Conservation (phyloP, 2,888 invertebrate species). For the Sesia bembeciformis region DNA sequence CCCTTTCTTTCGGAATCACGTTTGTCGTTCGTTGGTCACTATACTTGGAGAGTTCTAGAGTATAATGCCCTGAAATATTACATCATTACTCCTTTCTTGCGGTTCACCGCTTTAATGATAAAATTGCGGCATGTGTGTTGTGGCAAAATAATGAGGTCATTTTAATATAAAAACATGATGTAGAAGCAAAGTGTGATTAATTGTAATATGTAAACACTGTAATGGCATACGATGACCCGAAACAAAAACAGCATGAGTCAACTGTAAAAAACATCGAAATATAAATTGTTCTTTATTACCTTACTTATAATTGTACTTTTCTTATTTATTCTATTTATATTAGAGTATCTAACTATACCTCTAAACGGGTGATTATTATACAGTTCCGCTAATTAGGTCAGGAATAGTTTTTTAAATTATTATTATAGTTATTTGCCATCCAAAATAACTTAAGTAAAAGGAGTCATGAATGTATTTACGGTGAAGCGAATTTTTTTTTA, state of each 20-base stretch:
- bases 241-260: slow-evolving; percentile 1
- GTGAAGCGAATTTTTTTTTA: too few relatives aligned
- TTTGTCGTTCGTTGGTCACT: slow-evolving; percentile 7
- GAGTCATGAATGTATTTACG: too few relatives aligned
- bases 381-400: too few relatives aligned
- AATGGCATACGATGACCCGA: not conserved
- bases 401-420: too few relatives aligned
- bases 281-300: too few relatives aligned
- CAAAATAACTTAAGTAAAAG: too few relatives aligned
- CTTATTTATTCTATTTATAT: too few relatives aligned
- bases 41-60: not conserved
- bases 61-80: not conserved
- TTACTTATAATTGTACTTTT: too few relatives aligned
- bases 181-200: slow-evolving; percentile 6
- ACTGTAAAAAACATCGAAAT: not conserved
- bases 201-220: slow-evolving; percentile 6
- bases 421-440: too few relatives aligned
- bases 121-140: slow-evolving; percentile 8
- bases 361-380: too few relatives aligned
- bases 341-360: too few relatives aligned
- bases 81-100: slow-evolving; percentile 10
- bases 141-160: slow-evolving; percentile 4
- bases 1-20: slow-evolving; percentile 40
- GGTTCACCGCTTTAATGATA: slow-evolving; percentile 23
- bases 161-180: slow-evolving; percentile 1